Evolutionary conservation across 2,888 invertebrate genomes (phyloP), one percentile per base, ranked within the genome.

Genomic region (Apotomis turbidana): DNA sequence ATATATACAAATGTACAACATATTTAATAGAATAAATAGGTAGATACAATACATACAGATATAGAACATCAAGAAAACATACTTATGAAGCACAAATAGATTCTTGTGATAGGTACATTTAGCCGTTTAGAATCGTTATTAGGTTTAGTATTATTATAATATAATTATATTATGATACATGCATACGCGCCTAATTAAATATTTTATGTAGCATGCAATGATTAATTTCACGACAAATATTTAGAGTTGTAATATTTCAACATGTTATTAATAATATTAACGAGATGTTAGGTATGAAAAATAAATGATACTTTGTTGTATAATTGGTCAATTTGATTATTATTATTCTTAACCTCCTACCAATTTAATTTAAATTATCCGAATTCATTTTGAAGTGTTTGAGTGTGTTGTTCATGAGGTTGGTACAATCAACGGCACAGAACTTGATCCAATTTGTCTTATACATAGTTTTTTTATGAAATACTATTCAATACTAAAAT

Each of bases 291-390:
- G 49, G 63, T 72, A 87, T 84, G 76, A 78, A 81, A 85, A 90
- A 86, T 86, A 86, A 91, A 90, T 79, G 78, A 84, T 86, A 89
- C 76, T 78, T 79, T 83, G 80, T 83, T 83, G 81, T 83, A 83
- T 76, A 73, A 64, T 64, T 36, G 54, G 61, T 59, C 27, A 76
- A 74, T 71, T 81, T 81, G 79, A 71, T 76, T 80, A 77, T 78
- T 5, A 38, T 46, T 58, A 36, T 63, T 51, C 3, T 15, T 52
- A 36, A 36, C n/a, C 8, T 13, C 12, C 38, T 41, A 41, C 6
- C 5, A 2, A 27, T 27, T 44, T 44, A 44, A 44, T 44, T 44
- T 44, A 5, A 27, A 27, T 27, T 27, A 27, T 27, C 27, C 27
- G 27, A 27, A 27, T 27, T 27, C 27, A 27, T 27, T 27, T 27